phyloP scores from a whole-genome alignment of 2,113 vertebrate genomes.

The Myocastor coypus region DNA sequence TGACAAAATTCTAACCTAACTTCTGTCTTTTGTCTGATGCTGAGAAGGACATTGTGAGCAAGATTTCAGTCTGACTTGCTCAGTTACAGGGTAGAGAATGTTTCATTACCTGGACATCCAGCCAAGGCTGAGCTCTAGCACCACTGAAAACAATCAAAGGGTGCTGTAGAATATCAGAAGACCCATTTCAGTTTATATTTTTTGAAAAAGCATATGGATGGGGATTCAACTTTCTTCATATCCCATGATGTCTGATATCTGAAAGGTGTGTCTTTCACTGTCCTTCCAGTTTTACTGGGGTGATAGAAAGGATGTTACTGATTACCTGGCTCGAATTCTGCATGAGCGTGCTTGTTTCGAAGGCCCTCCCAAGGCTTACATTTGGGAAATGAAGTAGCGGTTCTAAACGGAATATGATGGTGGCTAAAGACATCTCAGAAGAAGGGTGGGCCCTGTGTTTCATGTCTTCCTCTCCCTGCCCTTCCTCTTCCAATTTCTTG shows the following conservation, averaged over 20 bases:
- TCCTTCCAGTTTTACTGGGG: neutral
- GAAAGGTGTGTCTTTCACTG: neutral
- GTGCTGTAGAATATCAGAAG: neutral
- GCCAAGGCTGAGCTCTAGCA: neutral
- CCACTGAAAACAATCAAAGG: neutral
- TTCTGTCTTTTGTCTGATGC: constrained; percentile 64
- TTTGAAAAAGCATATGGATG: neutral
- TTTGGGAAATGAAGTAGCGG: neutral
- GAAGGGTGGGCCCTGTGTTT: neutral
- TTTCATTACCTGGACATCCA: neutral
- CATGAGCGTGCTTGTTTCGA: neutral
- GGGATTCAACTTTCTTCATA: constrained; percentile 11
- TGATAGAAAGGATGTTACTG: constrained; percentile 27
- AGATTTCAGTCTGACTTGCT: constrained; percentile 56
- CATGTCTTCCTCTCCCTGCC: neutral
- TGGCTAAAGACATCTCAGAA: neutral
- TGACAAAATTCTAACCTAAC: constrained; percentile 83
- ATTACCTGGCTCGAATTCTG: too few species aligned
- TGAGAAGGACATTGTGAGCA: constrained; percentile 26
- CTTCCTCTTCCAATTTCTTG: neutral
- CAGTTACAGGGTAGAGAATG: constrained; percentile 26
- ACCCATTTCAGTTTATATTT: neutral
- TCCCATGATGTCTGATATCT: neutral
- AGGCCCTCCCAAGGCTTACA: neutral
- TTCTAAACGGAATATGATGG: neutral